Base-by-base conservation (phyloP, 2,888 invertebrate genomes). In the Dryomyza anilis region DNA sequence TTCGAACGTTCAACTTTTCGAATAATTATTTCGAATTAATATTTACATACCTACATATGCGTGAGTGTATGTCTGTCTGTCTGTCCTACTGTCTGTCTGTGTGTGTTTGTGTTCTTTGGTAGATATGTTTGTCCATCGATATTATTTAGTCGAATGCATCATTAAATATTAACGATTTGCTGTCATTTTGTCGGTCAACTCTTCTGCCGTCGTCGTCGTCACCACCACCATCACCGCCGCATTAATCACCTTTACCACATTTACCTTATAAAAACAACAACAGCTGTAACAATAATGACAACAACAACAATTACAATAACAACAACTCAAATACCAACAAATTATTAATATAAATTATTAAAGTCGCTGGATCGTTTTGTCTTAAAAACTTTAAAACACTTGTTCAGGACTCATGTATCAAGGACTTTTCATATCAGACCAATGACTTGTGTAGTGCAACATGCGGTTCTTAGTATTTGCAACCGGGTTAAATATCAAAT, bases 141-240 rank as follows among this genome's bases (percentile, higher is more conserved):
- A 48, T 56, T 23, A 63, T 69, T 76, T 70, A 64, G 66, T 74
- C 70, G 71, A 76, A 72, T 70, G 73, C 70, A 70, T 74, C 75
- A 78, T 79, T 74, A 79, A 79, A 78, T 78, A 79, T 79, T 79
- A 76, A 80, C 76, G 76, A 77, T 73, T 76, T 70, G 70, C 72
- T 72, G 72, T 70, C 71, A 70, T 65, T 68, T 66, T 50, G 53
- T 63, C 65, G 67, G 61, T 62, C 64, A 65, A 60, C 23, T 55
- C 23, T 55, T 19, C 55, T 55, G 57, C n/a, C 39, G 57, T 27
- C 16, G 25, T 21, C 43, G 45, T 29, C 45, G 29, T 45, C 25
- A 39, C 21, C 43, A 36, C 39, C 8, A 25, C 4, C 29, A 45
- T 36, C 36, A 36, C 33, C 55, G 36, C 19, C 55, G n/a, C n/a